These are phyloP conservation scores for Liasis olivaceus DNA, from an alignment of 2,797 vertebrate species.

Conservation along the genomic window DNA sequence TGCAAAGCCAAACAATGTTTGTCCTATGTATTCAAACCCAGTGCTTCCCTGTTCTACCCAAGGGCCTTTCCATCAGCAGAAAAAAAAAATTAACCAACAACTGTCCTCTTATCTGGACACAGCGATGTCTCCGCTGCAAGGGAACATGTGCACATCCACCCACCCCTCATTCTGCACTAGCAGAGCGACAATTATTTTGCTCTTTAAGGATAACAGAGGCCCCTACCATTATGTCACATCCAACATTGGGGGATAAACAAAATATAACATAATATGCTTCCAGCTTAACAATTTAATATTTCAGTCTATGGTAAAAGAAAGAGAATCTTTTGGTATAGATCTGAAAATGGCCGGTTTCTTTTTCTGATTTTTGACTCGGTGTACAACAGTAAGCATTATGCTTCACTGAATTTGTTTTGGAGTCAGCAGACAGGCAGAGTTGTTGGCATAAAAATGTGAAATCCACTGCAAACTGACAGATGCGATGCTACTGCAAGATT, in stretches of 20 bases:
- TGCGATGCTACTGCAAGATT: conserved; percentile 12
- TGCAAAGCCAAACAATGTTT: not conserved
- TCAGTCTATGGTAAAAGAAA: not conserved
- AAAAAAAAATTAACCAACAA: not conserved
- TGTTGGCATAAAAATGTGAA: conserved; percentile 4
- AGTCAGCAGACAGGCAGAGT: not conserved
- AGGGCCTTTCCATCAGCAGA: not conserved
- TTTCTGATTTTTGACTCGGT: not conserved
- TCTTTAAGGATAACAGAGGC: not conserved
- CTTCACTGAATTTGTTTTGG: conserved; percentile 3
- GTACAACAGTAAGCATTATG: too few species aligned
- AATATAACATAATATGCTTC: not conserved
- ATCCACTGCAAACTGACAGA: not conserved
- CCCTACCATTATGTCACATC: not conserved
- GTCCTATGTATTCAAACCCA: not conserved
- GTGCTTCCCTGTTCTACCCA: not conserved
- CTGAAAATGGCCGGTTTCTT: not conserved
- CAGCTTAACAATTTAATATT: not conserved
- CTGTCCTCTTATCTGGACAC: not conserved
- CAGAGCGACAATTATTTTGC: not conserved
- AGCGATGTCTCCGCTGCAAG: not conserved
- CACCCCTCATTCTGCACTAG: not conserved
- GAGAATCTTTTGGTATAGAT: not conserved
- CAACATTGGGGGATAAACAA: not conserved
- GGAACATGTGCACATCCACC: not conserved